Conservation (phyloP, 2,113 vertebrate genomes). For the Gymnorhina tibicen region DNA sequence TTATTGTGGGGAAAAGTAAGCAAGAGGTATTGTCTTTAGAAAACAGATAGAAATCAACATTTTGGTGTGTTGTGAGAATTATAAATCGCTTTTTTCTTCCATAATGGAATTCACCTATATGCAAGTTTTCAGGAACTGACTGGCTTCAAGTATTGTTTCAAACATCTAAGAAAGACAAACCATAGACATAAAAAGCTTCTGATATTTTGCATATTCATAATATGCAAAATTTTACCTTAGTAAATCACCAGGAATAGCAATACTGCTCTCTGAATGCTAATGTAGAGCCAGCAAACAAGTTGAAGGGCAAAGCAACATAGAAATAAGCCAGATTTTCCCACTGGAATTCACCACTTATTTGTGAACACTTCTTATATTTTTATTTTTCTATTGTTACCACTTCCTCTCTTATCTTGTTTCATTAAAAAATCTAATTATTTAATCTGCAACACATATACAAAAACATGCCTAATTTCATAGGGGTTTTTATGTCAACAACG, state of each 20-base stretch:
- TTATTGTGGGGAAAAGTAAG: not conserved
- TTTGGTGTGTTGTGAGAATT: conserved; percentile 11
- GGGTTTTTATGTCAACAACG: accelerated
- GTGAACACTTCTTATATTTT: not conserved
- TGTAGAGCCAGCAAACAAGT: conserved; percentile 50
- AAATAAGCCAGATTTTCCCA: conserved; percentile 40
- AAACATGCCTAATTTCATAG: not conserved
- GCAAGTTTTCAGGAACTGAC: conserved; percentile 54
- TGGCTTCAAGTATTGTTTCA: conserved; percentile 59
- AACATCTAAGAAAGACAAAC: conserved; percentile 65
- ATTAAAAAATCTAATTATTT: not conserved
- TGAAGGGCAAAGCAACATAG: conserved; percentile 65
- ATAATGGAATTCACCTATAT: conserved; percentile 29
- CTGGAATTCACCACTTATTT: conserved; percentile 3
- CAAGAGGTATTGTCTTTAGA: not conserved
- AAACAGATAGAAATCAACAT: conserved; percentile 13
- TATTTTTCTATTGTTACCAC: not conserved
- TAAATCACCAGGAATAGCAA: conserved; percentile 60
- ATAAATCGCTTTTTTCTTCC: not conserved
- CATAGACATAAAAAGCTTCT: conserved; percentile 50
- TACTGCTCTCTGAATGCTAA: conserved; percentile 65
- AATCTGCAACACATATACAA: not conserved
- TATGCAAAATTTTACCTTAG: too few relatives aligned
- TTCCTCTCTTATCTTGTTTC: not conserved
- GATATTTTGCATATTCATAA: conserved; percentile 71